Conservation (phyloP, 2,888 invertebrate species). For the Geotrupes spiniger region DNA sequence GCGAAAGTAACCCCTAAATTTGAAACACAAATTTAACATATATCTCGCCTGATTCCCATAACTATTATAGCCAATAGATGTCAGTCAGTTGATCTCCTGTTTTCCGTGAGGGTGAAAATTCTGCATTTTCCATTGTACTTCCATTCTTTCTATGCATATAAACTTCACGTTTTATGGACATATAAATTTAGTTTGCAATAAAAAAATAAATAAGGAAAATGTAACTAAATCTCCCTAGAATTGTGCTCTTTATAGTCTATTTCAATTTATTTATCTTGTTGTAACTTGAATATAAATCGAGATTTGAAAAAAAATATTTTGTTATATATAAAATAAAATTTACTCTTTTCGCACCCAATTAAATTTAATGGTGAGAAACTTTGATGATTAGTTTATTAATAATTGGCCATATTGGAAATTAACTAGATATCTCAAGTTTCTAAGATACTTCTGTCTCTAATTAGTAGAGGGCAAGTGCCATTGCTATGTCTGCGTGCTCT, state of each 20-base stretch:
- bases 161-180: too few species aligned
- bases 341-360: too few species aligned
- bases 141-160: too few species aligned
- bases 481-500: conserved; percentile 32
- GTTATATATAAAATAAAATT: too few species aligned
- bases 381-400: neutral
- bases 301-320: too few species aligned
- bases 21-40: neutral
- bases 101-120: neutral
- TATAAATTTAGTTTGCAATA: too few species aligned
- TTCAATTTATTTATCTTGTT: too few species aligned
- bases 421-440: conserved; percentile 4
- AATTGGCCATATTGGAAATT: conserved; percentile 1
- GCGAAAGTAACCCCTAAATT: conserved; percentile 3
- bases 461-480: conserved; percentile 35
- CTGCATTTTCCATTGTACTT: too few species aligned
- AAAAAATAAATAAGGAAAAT: too few species aligned
- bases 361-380: neutral
- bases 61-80: conserved; percentile 5
- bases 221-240: too few species aligned
- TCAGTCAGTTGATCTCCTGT: neutral
- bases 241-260: too few species aligned
- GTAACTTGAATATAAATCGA: too few species aligned
- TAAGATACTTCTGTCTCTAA: conserved; percentile 30
- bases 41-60: conserved; percentile 4